Evolutionary conservation across 1,140 invertebrate species (phyloP).

Genomic region (Drosophila yakuba): DNA sequence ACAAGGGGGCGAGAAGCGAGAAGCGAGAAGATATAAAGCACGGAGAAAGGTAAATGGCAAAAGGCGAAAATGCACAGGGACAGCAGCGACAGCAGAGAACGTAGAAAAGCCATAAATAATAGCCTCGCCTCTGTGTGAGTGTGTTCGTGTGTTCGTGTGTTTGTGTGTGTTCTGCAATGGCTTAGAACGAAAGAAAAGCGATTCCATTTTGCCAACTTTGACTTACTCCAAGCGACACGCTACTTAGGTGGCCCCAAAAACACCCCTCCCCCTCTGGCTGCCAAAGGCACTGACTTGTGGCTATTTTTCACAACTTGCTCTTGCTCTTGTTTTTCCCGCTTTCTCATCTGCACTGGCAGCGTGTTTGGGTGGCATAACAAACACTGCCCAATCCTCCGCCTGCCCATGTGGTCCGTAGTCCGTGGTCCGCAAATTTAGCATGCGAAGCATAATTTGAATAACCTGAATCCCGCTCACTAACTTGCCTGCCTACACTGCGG

Average conservation of each 20-base stretch:
- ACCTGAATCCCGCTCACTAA: neutral
- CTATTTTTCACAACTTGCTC: slow-evolving; percentile 77
- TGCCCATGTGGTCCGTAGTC: neutral
- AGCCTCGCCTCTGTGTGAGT: slow-evolving; percentile 32
- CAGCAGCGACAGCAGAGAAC: slow-evolving; percentile 47
- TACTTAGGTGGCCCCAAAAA: slow-evolving; percentile 27
- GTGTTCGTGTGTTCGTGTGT: slow-evolving; percentile 5
- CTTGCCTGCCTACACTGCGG: slow-evolving; percentile 6
- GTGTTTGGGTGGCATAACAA: slow-evolving; percentile 36
- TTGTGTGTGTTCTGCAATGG: neutral
- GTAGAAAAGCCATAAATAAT: slow-evolving; percentile 80
- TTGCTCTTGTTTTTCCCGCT: slow-evolving; percentile 51
- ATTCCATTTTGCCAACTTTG: slow-evolving; percentile 49
- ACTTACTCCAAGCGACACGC: slow-evolving; percentile 49
- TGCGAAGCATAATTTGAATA: slow-evolving; percentile 67
- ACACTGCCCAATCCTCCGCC: slow-evolving; percentile 6
- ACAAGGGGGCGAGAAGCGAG: neutral
- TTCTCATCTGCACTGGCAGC: slow-evolving; percentile 38
- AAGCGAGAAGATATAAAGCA: neutral
- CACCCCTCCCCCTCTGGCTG: neutral
- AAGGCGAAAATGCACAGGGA: slow-evolving; percentile 69
- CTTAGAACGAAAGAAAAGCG: slow-evolving; percentile 22
- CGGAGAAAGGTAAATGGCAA: slow-evolving; percentile 68
- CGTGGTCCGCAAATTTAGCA: slow-evolving; percentile 59
- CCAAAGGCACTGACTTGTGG: slow-evolving; percentile 39